Evolutionary conservation across 1,140 invertebrate genomes (phyloP).

Genomic region (Aphidius ervi): DNA sequence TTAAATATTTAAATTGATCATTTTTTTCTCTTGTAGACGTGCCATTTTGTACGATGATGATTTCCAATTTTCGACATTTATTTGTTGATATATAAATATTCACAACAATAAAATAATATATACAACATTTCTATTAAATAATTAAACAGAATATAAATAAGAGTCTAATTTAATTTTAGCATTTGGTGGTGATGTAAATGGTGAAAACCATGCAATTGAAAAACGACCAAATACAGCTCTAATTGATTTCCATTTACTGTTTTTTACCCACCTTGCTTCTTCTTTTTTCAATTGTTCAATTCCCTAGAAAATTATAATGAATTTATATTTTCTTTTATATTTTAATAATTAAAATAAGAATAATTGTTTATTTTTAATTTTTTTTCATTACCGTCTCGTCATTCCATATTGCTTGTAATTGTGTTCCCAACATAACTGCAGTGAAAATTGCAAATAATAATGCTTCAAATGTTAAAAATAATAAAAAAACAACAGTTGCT

Average conservation of each 20-base stretch:
- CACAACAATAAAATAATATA: background rate
- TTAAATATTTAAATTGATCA: too few species aligned
- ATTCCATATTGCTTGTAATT: constrained; percentile 97
- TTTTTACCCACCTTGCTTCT: constrained; percentile 84
- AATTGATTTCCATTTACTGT: constrained; percentile 89
- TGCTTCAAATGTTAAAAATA: constrained; percentile 95
- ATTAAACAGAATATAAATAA: constrained; percentile 72
- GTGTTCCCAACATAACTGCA: constrained; percentile 94
- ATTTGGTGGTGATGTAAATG: constrained; percentile 77
- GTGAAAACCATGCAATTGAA: constrained; percentile 90
- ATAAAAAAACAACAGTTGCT: constrained; percentile 88
- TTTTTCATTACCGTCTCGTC: constrained; percentile 85
- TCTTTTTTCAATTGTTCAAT: constrained; percentile 95
- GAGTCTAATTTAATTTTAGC: constrained; percentile 69
- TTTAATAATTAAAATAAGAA: background rate
- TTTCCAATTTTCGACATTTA: too few species aligned
- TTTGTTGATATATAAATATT: constrained; percentile 8
- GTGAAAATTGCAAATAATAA: constrained; percentile 98
- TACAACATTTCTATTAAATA: constrained; percentile 6
- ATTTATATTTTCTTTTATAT: background rate
- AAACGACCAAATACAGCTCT: constrained; percentile 93
- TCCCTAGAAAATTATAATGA: constrained; percentile 57
- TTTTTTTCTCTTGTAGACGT: too few species aligned
- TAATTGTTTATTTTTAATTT: background rate
- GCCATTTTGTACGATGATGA: too few species aligned